phyloP scores from a whole-genome alignment of 2,113 vertebrate genomes.

The Pluvialis apricaria region DNA sequence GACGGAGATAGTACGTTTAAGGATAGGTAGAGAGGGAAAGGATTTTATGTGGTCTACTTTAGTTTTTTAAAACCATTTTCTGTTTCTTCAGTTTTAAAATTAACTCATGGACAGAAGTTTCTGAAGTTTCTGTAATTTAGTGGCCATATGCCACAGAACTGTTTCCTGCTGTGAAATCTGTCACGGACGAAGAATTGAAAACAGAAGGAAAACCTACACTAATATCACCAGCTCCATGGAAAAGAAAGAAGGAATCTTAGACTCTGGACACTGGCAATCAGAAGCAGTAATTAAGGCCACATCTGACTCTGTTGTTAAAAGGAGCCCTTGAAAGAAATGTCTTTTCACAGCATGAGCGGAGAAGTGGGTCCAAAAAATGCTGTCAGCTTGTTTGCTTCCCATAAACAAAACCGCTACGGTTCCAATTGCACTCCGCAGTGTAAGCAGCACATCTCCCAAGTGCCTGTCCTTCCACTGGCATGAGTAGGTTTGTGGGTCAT shows the following conservation, averaged over 20 bases:
- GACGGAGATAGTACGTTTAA: not conserved
- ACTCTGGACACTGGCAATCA: slow-evolving; percentile 2
- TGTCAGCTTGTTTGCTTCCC: not conserved
- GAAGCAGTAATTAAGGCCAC: not conserved
- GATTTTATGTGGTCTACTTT: not conserved
- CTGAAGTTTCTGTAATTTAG: slow-evolving; percentile 71
- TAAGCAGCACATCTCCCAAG: not conserved
- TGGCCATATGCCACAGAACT: slow-evolving; percentile 71
- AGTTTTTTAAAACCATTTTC: not conserved
- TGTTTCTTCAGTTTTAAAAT: slow-evolving; percentile 66
- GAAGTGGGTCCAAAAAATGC: not conserved
- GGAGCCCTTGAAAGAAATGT: not conserved
- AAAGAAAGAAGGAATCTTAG: not conserved
- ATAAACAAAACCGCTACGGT: not conserved
- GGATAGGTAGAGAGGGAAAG: not conserved
- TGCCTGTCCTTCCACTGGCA: accelerated
- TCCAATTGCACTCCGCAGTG: accelerated
- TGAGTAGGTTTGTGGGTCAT: not conserved
- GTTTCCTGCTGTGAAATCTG: slow-evolving; percentile 74
- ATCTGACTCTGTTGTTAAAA: not conserved
- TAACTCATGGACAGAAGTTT: slow-evolving; percentile 73
- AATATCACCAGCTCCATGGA: slow-evolving; percentile 41
- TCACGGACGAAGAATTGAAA: slow-evolving; percentile 67
- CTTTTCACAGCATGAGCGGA: not conserved
- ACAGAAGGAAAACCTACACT: slow-evolving; percentile 64